Conservation (phyloP, 2,888 invertebrate genomes). For the Acanthosepion esculentum region DNA sequence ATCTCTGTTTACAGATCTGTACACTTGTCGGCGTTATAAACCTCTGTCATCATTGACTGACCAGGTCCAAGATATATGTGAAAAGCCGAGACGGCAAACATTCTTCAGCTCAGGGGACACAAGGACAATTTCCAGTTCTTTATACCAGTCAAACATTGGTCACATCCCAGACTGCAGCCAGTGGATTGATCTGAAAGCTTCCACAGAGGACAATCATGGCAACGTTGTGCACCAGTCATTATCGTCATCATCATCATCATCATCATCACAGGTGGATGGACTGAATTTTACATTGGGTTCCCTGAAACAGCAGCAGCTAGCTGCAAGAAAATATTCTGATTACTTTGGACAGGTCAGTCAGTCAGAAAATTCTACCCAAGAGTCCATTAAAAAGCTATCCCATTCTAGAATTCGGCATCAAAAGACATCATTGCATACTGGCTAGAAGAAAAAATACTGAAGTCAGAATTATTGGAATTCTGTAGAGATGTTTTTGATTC, state of each 20-base stretch:
- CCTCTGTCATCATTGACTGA: constrained; percentile 6
- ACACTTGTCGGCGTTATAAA: constrained; percentile 23
- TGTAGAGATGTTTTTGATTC: neutral
- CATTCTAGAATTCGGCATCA: neutral
- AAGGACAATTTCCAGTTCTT: neutral
- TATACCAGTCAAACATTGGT: constrained; percentile 8
- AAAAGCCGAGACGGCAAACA: constrained; percentile 22
- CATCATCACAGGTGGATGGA: neutral
- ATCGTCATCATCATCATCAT: constrained; percentile 5
- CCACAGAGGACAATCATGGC: neutral
- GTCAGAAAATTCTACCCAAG: neutral
- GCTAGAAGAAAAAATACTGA: neutral
- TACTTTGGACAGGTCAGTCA: neutral
- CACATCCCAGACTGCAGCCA: constrained; percentile 33
- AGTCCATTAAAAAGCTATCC: neutral
- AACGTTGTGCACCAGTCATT: neutral
- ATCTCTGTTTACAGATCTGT: constrained; percentile 13
- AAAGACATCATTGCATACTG: neutral
- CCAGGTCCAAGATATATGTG: neutral
- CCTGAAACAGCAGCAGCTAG: neutral
- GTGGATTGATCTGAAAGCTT: neutral
- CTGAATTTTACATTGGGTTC: neutral
- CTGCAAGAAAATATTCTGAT: neutral
- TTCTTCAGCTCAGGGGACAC: neutral
- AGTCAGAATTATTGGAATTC: constrained; percentile 4